Evolutionary conservation across 2,797 vertebrate genomes (phyloP).

Genomic region (Cyprinella venusta): DNA sequence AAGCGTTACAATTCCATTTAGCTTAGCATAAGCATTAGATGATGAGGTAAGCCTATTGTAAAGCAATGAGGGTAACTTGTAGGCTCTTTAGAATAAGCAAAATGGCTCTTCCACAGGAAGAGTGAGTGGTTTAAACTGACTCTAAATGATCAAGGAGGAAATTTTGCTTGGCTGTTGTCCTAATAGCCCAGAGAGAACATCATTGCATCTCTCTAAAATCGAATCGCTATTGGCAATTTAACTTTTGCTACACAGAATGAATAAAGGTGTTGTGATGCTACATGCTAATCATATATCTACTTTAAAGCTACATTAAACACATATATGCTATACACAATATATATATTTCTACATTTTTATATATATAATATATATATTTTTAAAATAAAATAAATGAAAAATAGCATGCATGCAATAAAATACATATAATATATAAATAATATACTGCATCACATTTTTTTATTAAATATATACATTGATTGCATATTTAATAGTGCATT

Average conservation of each 20-base stretch:
- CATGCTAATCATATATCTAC: background rate
- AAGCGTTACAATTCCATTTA: conserved; percentile 61
- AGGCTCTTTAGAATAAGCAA: conserved; percentile 59
- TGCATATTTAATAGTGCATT: background rate
- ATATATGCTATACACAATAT: background rate
- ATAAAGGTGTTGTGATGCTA: conserved; percentile 21
- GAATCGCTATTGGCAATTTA: conserved; percentile 54
- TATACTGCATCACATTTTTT: no score
- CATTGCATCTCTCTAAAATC: conserved; percentile 67
- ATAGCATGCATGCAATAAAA: background rate
- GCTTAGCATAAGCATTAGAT: conserved; percentile 58
- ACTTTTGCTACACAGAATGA: conserved; percentile 54
- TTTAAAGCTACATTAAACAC: background rate
- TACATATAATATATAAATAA: no score
- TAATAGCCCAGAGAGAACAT: conserved; percentile 71
- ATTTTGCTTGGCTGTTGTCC: conserved; percentile 69
- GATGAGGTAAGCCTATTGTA: conserved; percentile 57
- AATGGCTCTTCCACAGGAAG: conserved; percentile 57
- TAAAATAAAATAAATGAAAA: background rate
- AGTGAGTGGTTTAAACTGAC: conserved; percentile 64
- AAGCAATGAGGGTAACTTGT: conserved; percentile 56
- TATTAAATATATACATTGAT: background rate
- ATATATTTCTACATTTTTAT: background rate
- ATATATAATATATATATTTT: background rate
- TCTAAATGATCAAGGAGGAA: conserved; percentile 71